phyloP scores from a whole-genome alignment of 2,888 invertebrate genomes.

The Gibbula magus region DNA sequence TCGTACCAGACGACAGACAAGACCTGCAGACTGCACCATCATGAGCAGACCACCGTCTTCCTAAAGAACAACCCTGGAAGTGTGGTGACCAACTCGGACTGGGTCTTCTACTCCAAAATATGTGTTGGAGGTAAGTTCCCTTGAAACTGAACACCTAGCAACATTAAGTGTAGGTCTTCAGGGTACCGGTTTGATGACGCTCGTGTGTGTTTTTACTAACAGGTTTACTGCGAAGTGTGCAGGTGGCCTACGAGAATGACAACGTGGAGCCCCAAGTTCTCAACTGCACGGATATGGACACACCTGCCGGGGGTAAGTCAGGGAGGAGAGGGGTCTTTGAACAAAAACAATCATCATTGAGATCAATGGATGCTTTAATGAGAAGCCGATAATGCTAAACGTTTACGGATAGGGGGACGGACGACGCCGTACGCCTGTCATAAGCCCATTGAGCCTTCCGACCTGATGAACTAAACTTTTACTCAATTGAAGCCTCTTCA shows the following conservation, averaged over 20 bases:
- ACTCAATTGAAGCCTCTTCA: no score
- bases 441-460: no score
- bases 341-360: no score
- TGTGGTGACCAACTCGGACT: not conserved
- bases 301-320: not conserved
- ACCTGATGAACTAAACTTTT: no score
- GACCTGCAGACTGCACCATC: constrained; percentile 26
- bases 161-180: no score
- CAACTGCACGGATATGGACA: not conserved
- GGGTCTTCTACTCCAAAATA: constrained; percentile 32
- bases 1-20: not conserved
- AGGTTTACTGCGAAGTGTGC: not conserved
- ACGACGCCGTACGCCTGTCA: no score
- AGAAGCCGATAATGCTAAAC: no score
- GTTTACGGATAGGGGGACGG: no score
- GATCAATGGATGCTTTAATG: no score
- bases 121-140: constrained; percentile 30
- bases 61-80: not conserved
- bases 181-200: no score
- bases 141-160: no score
- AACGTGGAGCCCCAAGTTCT: not conserved
- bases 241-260: not conserved
- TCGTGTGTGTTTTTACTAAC: not conserved
- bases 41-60: constrained; percentile 16
- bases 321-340: no score